These are phyloP conservation scores for Oligia fasciuncula DNA, from an alignment of 2,888 invertebrate species.

Conservation along the genomic window DNA sequence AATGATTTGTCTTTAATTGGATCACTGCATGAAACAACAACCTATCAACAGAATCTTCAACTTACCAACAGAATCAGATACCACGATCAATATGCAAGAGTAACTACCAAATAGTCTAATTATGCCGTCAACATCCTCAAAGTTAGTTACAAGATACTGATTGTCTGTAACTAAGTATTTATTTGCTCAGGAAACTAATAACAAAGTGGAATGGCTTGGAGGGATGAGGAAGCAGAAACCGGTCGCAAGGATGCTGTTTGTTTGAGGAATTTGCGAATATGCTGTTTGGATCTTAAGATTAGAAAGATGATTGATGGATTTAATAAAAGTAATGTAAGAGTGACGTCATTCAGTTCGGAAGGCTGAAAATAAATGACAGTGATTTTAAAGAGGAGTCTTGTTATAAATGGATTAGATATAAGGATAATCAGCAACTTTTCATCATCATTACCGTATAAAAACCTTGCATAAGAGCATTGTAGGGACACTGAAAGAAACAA, in stretches of 20 bases:
- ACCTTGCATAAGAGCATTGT: too few relatives aligned
- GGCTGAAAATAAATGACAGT: not conserved
- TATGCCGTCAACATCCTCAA: slow-evolving; percentile 60
- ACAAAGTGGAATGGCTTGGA: slow-evolving; percentile 60
- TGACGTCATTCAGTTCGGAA: not conserved
- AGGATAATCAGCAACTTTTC: not conserved
- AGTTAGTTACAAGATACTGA: slow-evolving; percentile 66
- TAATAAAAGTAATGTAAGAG: not conserved
- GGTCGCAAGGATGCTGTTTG: slow-evolving; percentile 37
- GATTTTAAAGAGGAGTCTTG: not conserved
- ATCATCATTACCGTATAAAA: too few relatives aligned
- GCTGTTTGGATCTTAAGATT: not conserved
- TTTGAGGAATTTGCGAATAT: slow-evolving; percentile 33
- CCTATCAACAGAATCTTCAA: not conserved
- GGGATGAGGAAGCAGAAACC: slow-evolving; percentile 51
- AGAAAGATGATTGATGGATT: not conserved
- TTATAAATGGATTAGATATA: not conserved
- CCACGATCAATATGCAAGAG: slow-evolving; percentile 39
- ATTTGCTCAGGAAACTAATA: slow-evolving; percentile 68
- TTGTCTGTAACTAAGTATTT: slow-evolving; percentile 68
- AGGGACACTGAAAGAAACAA: too few relatives aligned
- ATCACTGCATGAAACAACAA: not conserved
- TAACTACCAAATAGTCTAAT: slow-evolving; percentile 59
- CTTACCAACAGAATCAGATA: not conserved
- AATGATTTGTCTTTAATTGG: not conserved